These are phyloP conservation scores for Carapus acus DNA, from an alignment of 2,797 vertebrate species.

Conservation along the genomic window DNA sequence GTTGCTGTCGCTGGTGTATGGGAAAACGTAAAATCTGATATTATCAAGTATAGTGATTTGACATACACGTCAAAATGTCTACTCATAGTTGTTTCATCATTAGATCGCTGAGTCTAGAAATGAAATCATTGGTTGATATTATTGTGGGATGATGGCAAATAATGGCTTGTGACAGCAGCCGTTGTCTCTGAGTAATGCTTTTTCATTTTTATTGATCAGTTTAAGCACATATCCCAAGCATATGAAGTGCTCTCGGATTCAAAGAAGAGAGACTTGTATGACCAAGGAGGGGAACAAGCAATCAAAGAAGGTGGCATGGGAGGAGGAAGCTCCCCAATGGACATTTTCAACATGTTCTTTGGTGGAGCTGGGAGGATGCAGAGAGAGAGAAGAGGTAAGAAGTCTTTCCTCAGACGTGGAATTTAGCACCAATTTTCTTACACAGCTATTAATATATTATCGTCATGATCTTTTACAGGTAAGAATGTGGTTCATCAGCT, in stretches of 20 bases:
- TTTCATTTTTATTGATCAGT: conserved; percentile 68
- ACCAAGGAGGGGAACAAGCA: conserved; percentile 96
- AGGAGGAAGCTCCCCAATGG: conserved; percentile 86
- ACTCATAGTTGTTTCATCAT: too few species aligned
- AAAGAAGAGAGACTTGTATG: conserved; percentile 93
- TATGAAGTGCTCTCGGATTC: conserved; percentile 96
- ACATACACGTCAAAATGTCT: too few species aligned
- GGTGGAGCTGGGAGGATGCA: conserved; percentile 92
- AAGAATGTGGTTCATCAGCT: conserved; percentile 94
- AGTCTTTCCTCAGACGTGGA: not conserved
- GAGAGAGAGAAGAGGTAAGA: conserved; percentile 88
- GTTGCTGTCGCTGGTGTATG: too few species aligned
- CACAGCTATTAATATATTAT: too few species aligned
- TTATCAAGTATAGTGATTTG: too few species aligned
- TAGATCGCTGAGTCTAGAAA: too few species aligned
- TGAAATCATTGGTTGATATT: too few species aligned
- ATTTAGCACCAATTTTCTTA: too few species aligned
- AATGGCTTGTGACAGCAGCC: too few species aligned
- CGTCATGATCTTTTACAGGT: conserved; percentile 61
- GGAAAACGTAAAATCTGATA: too few species aligned
- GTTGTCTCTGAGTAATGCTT: too few species aligned
- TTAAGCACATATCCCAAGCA: conserved; percentile 96
- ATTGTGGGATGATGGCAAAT: too few species aligned
- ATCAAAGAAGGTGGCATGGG: conserved; percentile 92
- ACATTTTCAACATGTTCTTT: conserved; percentile 99